Percentiles rank a stretch among this genome's conserved stretches.
phyloP scores from a whole-genome alignment of 2,888 invertebrate genomes.

The Itoplectis maculator region DNA sequence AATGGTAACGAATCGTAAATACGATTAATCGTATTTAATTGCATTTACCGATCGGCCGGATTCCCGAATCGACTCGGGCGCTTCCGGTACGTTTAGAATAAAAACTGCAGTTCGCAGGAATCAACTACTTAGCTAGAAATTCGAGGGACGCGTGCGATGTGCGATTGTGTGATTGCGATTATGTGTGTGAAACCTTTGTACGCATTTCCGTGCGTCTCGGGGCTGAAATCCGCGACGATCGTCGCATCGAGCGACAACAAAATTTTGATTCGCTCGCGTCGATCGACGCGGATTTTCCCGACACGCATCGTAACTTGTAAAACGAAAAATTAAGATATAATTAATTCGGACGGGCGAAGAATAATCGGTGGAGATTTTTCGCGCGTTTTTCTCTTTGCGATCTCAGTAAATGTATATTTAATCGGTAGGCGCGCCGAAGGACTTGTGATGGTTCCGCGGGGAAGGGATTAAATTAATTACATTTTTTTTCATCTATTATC shows the following conservation, averaged over 20 bases:
- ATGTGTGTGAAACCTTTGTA: slow-evolving; percentile 14
- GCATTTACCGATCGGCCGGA: background rate
- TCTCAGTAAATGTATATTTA: slow-evolving; percentile 66
- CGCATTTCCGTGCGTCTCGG: slow-evolving; percentile 18
- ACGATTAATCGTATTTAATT: too few relatives aligned
- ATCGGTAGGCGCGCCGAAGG: slow-evolving; percentile 51
- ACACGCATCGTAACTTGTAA: slow-evolving; percentile 5
- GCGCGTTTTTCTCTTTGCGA: slow-evolving; percentile 53
- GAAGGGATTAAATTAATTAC: slow-evolving; percentile 44
- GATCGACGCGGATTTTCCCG: too few relatives aligned
- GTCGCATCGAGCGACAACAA: background rate
- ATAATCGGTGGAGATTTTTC: slow-evolving; percentile 58
- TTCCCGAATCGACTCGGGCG: slow-evolving; percentile 19
- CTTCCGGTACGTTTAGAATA: slow-evolving; percentile 20
- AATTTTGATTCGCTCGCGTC: too few relatives aligned
- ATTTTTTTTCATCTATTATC: slow-evolving; percentile 36
- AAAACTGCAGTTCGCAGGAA: slow-evolving; percentile 8
- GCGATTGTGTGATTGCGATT: background rate
- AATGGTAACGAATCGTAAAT: background rate
- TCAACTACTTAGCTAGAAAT: slow-evolving; percentile 56
- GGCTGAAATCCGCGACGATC: background rate
- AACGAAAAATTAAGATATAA: slow-evolving; percentile 23
- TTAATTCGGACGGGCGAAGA: slow-evolving; percentile 38
- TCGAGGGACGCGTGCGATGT: slow-evolving; percentile 12
- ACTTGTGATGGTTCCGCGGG: slow-evolving; percentile 52